A percentile compares a stretch with the other conserved stretches of the same genome.
Conservation (phyloP, 2,113 vertebrate genomes). For the Odocoileus virginianus region DNA sequence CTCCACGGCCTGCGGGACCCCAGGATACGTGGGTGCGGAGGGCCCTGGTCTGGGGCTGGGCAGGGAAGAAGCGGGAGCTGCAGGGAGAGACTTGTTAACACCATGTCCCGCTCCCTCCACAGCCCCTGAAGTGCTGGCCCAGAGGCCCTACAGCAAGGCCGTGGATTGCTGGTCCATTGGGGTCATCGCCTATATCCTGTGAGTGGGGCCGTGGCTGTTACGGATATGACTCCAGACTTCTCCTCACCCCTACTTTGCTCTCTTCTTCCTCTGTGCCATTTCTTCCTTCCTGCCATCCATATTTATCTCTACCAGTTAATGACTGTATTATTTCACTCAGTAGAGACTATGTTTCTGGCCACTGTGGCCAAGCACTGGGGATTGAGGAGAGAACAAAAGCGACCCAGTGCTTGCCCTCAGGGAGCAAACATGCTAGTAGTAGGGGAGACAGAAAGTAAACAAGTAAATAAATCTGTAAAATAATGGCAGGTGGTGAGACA, state of each 20-base stretch:
- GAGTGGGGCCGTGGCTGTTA: constrained; percentile 65
- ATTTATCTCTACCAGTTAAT: background rate
- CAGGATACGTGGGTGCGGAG: constrained; percentile 93
- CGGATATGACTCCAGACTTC: background rate
- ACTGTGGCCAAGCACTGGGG: background rate
- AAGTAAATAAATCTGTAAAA: background rate
- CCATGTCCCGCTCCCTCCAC: background rate
- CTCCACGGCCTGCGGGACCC: constrained; percentile 96
- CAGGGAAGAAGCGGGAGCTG: background rate
- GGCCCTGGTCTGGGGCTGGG: background rate
- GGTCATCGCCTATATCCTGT: constrained; percentile 98
- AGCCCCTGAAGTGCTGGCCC: constrained; percentile 97
- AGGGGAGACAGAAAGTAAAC: background rate
- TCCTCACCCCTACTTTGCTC: background rate
- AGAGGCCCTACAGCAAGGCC: constrained; percentile 98
- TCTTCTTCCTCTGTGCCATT: background rate
- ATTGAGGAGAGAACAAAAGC: constrained; percentile 1
- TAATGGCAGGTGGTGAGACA: background rate
- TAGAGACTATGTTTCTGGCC: background rate
- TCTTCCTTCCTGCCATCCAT: background rate
- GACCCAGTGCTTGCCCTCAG: background rate
- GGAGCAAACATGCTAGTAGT: background rate
- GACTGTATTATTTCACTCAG: background rate
- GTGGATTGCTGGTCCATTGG: constrained; percentile 99
- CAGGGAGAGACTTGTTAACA: background rate